Evolutionary conservation across 2,113 vertebrate species (phyloP).

Genomic region (Xiphophorus hellerii): DNA sequence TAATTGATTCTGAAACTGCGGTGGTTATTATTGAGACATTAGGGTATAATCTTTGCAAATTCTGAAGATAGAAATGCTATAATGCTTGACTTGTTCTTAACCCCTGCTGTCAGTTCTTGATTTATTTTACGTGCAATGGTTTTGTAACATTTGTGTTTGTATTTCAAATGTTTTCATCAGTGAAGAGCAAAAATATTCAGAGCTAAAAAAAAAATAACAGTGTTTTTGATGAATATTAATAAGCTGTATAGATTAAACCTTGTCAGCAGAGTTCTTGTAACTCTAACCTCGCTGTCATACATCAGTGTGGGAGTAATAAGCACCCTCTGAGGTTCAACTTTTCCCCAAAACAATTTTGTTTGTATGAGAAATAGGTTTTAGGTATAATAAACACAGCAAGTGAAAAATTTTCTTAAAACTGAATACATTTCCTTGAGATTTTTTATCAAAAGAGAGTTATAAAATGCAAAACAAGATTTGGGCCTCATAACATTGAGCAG

Average conservation of each 20-base stretch:
- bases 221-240: slow-evolving; percentile 41
- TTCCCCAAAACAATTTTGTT: slow-evolving; percentile 3
- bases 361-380: slow-evolving; percentile 6
- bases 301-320: slow-evolving; percentile 21
- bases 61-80: slow-evolving; percentile 19
- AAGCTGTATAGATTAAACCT: slow-evolving; percentile 25
- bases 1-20: slow-evolving; percentile 54
- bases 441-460: neutral
- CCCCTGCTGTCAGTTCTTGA: slow-evolving; percentile 6
- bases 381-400: neutral
- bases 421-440: neutral
- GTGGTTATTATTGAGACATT: slow-evolving; percentile 30
- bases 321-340: slow-evolving; percentile 19
- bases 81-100: neutral
- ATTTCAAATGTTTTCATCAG: slow-evolving; percentile 19
- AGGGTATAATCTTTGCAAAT: neutral
- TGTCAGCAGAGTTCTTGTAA: slow-evolving; percentile 21
- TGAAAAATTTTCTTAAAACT: neutral
- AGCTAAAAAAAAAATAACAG: slow-evolving; percentile 8
- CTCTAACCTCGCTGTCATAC: slow-evolving; percentile 44
- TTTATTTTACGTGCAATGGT: slow-evolving; percentile 19
- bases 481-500: neutral
- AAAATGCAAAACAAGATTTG: neutral
- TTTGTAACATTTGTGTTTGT: slow-evolving; percentile 24
- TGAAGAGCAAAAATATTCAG: slow-evolving; percentile 11